A percentile compares a stretch with the other conserved stretches of the same genome.
These are phyloP conservation scores for Sphecodes monilicornis DNA, from an alignment of 2,888 invertebrate species.

Conservation along the genomic window DNA sequence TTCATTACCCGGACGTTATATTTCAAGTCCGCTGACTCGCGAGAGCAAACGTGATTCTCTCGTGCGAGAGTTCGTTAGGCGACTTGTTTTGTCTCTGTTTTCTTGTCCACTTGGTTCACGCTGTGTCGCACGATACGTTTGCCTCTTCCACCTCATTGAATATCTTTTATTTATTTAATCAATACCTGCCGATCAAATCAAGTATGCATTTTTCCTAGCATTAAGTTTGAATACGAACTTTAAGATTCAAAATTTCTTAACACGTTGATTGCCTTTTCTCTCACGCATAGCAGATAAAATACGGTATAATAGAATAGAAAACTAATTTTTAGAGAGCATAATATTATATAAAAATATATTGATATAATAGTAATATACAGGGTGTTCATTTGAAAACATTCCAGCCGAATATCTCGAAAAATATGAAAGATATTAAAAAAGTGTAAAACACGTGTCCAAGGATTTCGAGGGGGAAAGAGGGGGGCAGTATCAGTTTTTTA, in stretches of 20 bases:
- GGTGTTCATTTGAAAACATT: too few relatives aligned
- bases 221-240: not conserved
- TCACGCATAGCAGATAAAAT: too few relatives aligned
- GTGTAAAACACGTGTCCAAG: too few relatives aligned
- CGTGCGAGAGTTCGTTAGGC: slow-evolving; percentile 8
- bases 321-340: too few relatives aligned
- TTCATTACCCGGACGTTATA: slow-evolving; percentile 76
- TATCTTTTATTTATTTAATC: not conserved
- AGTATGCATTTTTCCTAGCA: not conserved
- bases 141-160: not conserved
- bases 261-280: not conserved
- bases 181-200: not conserved
- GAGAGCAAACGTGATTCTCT: not conserved
- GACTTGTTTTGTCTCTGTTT: not conserved
- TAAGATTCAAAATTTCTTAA: not conserved
- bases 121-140: not conserved
- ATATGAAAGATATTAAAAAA: too few relatives aligned
- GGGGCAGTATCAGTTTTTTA: too few relatives aligned
- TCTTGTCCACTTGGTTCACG: not conserved
- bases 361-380: too few relatives aligned
- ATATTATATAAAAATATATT: too few relatives aligned
- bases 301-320: too few relatives aligned
- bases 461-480: too few relatives aligned
- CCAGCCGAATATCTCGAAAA: too few relatives aligned
- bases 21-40: slow-evolving; percentile 57